These are phyloP conservation scores for Lerema accius DNA, from an alignment of 1,140 invertebrate species.

Conservation along the genomic window DNA sequence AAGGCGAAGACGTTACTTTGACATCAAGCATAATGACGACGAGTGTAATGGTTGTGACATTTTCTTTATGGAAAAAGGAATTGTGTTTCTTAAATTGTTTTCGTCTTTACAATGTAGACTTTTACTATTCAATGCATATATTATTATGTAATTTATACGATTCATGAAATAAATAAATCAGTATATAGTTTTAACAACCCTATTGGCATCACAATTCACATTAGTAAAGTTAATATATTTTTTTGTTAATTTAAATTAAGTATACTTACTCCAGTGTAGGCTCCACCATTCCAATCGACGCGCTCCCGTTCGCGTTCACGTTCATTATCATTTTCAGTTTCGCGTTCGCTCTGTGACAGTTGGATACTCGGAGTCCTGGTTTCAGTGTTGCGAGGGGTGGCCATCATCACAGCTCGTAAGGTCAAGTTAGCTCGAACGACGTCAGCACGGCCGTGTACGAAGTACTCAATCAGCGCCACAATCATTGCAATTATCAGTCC, in stretches of 20 bases:
- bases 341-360: conserved; percentile 13
- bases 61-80: too few relatives aligned
- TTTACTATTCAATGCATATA: too few relatives aligned
- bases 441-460: conserved; percentile 92
- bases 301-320: conserved; percentile 65
- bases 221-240: too few relatives aligned
- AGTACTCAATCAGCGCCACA: conserved; percentile 96
- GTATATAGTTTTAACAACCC: background rate
- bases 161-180: too few relatives aligned
- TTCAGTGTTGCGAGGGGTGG: conserved; percentile 92
- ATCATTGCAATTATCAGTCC: conserved; percentile 94
- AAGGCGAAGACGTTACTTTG: too few relatives aligned
- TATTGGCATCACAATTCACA: too few relatives aligned
- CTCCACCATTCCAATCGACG: conserved; percentile 74
- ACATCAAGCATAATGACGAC: too few relatives aligned
- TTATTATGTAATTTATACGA: too few relatives aligned
- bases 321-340: conserved; percentile 35
- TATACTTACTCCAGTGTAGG: conserved; percentile 68
- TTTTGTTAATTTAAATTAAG: background rate
- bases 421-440: conserved; percentile 90
- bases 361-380: conserved; percentile 68
- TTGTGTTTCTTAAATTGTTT: too few relatives aligned
- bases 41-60: too few relatives aligned
- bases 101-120: too few relatives aligned
- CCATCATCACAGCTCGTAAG: conserved; percentile 92